Percentiles rank a stretch among this genome's conserved stretches.
These are phyloP conservation scores for Urophycis tenuis DNA, from an alignment of 2,797 vertebrate genomes.

Conservation along the genomic window DNA sequence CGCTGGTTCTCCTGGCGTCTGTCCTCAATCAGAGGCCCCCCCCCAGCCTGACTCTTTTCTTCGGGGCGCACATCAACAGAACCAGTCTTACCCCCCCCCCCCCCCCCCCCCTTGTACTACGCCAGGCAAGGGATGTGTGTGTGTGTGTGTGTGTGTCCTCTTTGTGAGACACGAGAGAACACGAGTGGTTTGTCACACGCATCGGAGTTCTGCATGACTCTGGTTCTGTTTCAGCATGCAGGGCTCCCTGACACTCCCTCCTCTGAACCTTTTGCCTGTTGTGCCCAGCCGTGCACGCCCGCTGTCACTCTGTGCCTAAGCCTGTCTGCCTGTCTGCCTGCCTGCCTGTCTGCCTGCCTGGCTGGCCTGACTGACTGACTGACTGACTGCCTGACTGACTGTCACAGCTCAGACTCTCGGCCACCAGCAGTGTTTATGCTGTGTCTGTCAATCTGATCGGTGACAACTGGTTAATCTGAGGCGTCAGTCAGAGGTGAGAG, in stretches of 20 bases:
- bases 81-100: not conserved
- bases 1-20: not conserved
- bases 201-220: not conserved
- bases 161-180: not conserved
- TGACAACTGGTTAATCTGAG: constrained; percentile 56
- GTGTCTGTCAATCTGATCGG: constrained; percentile 45
- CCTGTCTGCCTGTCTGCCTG: not conserved
- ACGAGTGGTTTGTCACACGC: not conserved
- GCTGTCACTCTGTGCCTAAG: not conserved
- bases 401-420: constrained; percentile 47
- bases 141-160: constrained; percentile 6
- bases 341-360: constrained; percentile 45
- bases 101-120: not conserved
- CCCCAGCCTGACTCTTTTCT: not conserved
- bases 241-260: not conserved
- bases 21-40: not conserved
- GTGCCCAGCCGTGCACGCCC: not conserved
- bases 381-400: constrained; percentile 52
- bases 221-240: not conserved
- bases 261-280: not conserved
- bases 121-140: not conserved
- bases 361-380: constrained; percentile 23
- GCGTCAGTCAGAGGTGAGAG: constrained; percentile 10
- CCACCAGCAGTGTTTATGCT: constrained; percentile 48
- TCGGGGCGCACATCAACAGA: constrained; percentile 34